Base-by-base conservation (phyloP, 2,113 vertebrate species). In the Halichoerus grypus region DNA sequence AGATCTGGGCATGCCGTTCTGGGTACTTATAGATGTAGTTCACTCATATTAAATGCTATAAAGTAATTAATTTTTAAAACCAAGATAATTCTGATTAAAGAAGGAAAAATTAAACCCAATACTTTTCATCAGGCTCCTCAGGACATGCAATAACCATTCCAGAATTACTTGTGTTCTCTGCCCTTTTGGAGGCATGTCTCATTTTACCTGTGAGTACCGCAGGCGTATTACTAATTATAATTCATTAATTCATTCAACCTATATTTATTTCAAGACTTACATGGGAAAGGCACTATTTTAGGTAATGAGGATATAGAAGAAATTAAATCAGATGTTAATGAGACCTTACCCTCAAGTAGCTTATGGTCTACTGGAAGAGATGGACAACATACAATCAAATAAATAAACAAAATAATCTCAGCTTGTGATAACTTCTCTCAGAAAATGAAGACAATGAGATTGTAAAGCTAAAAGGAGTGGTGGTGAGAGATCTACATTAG, bases 21-120 rank as follows among this genome's bases (percentile, higher is more conserved):
- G 18, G 53, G 31, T 53, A 74, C 15, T 22, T 24, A 76, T 3
- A 84, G 14, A 65, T 83, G 18, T 53, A 59, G 46, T 67, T 90
- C 74, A 36, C 18, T 81, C 42, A 63, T 76, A 77, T 88, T 95
- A 95, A 97, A 82, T 88, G 21, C 9, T 55, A 72, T 42, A 22
- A 49, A 59, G 21, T 91, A 81, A 85, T 93, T 97, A 57, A 63
- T 72, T 92, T 84, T 79, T 95, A 88, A 81, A 96, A 88, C 33
- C 39, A 95, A 94, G 26, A 24, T 6, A 97, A 96, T 91, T 94
- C 67, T 92, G 69, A 42, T 87, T 95, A 24, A 55, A 86, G 82
- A 88, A 81, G 67, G 42, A 96, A 96, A 88, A 79, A 55, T 4
- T 69, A 81, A 95, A 42, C 14, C 15, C 22, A 61, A 21, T 42